Evolutionary conservation across 2,113 vertebrate species (phyloP).

Genomic region (Otis tarda): DNA sequence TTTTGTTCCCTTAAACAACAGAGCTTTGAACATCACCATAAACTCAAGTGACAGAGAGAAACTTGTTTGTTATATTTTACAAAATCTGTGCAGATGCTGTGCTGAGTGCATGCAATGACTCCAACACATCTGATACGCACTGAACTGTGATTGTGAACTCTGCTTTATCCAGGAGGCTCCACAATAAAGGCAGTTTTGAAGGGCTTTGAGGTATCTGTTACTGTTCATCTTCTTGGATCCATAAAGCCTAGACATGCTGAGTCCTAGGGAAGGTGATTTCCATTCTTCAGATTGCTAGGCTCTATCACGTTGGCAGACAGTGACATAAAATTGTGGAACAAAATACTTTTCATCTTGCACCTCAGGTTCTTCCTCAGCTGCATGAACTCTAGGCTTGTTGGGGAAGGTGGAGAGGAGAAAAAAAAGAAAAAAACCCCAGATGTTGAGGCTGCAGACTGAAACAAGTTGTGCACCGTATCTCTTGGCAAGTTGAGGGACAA

Average conservation of each 20-base stretch:
- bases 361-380: not conserved
- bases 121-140: not conserved
- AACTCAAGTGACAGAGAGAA: not conserved
- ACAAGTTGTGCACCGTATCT: not conserved
- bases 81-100: not conserved
- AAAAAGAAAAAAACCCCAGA: not conserved
- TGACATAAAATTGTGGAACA: not conserved
- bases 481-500: not conserved
- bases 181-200: not conserved
- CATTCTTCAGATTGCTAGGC: not conserved
- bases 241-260: not conserved
- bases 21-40: not conserved
- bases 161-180: not conserved
- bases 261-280: not conserved
- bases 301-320: not conserved
- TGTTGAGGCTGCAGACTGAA: not conserved
- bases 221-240: not conserved
- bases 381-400: not conserved
- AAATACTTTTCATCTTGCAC: fast-evolving
- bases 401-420: not conserved
- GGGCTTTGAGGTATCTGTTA: not conserved
- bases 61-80: not conserved
- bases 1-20: not conserved
- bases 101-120: not conserved
- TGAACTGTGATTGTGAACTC: not conserved